Conservation (phyloP, 2,797 vertebrate species). For the Argyrosomus regius region DNA sequence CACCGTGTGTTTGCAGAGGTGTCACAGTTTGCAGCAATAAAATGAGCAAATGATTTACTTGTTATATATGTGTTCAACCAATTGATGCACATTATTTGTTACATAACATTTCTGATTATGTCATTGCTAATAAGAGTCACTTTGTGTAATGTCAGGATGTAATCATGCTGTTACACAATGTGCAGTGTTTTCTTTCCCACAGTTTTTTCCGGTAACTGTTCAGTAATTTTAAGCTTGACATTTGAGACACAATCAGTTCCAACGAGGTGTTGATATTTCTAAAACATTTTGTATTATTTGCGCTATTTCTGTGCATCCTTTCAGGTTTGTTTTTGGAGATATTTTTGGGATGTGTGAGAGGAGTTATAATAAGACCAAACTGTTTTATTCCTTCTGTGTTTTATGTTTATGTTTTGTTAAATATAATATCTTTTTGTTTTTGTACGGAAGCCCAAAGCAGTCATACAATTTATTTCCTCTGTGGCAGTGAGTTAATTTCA, state of each 20-base stretch:
- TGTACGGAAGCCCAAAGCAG: no score
- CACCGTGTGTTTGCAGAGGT: conserved; percentile 17
- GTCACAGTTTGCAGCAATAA: conserved; percentile 13
- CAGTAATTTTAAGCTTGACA: not conserved
- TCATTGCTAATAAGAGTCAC: not conserved
- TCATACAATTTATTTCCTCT: no score
- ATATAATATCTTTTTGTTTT: not conserved
- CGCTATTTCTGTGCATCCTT: not conserved
- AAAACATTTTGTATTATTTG: no score
- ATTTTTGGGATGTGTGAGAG: not conserved
- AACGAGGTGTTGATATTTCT: not conserved
- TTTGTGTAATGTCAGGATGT: not conserved
- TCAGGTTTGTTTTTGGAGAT: not conserved
- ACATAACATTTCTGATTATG: not conserved
- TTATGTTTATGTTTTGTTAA: no score
- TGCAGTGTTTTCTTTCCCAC: no score
- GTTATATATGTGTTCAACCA: no score
- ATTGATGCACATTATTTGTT: not conserved
- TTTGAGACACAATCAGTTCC: not conserved
- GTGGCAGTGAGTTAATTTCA: no score
- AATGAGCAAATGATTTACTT: conserved; percentile 9
- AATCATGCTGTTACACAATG: not conserved
- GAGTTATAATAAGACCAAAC: not conserved
- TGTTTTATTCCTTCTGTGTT: not conserved
- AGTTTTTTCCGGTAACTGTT: not conserved